phyloP scores from a whole-genome alignment of 2,113 vertebrate species.

The Piaya cayana region DNA sequence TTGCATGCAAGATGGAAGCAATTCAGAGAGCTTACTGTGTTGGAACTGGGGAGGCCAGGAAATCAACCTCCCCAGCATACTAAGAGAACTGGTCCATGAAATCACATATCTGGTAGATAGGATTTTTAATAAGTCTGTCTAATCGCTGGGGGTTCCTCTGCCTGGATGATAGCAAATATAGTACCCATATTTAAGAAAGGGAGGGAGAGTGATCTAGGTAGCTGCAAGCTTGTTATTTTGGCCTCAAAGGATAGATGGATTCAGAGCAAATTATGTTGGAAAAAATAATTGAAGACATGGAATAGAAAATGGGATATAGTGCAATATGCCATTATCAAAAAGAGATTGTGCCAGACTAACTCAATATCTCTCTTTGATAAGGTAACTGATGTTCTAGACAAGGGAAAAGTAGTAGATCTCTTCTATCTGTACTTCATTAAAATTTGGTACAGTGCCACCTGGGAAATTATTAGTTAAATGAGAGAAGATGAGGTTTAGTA shows the following conservation, averaged over 20 bases:
- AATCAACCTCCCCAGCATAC: not conserved
- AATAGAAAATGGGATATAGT: conserved; percentile 67
- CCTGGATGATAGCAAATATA: conserved; percentile 2
- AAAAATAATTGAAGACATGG: conserved; percentile 68
- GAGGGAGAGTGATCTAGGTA: conserved; percentile 6
- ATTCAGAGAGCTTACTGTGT: not conserved
- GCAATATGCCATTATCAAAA: conserved; percentile 63
- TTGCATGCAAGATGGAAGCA: not conserved
- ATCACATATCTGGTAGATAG: not conserved
- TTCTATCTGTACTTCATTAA: conserved; percentile 59
- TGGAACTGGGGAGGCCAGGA: not conserved
- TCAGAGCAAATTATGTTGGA: conserved; percentile 66
- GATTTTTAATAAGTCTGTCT: conserved; percentile 45
- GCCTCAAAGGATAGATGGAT: conserved; percentile 59
- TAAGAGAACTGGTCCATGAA: not conserved
- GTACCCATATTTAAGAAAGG: conserved; percentile 40
- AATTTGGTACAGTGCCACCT: conserved; percentile 34
- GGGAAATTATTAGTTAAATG: conserved; percentile 68
- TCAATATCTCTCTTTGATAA: conserved; percentile 68
- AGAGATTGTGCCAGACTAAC: conserved; percentile 60
- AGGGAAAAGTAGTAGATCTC: conserved; percentile 58
- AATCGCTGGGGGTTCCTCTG: conserved; percentile 30
- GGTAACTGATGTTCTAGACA: conserved; percentile 66
- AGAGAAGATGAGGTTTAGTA: conserved; percentile 26
- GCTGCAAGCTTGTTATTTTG: conserved; percentile 45